Evolutionary conservation across 2,113 vertebrate genomes (phyloP), one percentile per base, ranked within the genome.

Genomic region (western clawed frog (Xenopus tropicalis)): DNA sequence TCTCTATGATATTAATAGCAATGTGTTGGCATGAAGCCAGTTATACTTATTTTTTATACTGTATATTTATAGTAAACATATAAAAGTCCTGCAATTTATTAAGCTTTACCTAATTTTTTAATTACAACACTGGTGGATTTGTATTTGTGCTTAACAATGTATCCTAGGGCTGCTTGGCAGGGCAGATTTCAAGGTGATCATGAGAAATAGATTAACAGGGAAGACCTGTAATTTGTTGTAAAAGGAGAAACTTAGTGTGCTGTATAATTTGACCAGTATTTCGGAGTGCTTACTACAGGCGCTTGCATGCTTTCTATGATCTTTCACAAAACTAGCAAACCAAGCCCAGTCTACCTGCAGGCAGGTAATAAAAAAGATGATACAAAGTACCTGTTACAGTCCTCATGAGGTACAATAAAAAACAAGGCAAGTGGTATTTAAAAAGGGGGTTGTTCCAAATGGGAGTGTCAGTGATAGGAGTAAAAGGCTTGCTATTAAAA

Each of bases 291-390:
- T 59, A 74, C 65, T 63, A 69, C 83, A 83, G 78, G 78, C 72
- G 76, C 66, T 79, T 81, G 77, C 82, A 80, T 1, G 84, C 74
- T 80, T 74, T 69, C 77, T 22, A 74, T 19, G 65, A 71, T 66
- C 71, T 17, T 68, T 76, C 51, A 67, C 72, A 69, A 63, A 63
- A 44, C 73, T 76, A 56, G 56, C 66, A 76, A 69, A 8, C 0
- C 4, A 6, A 12, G 52, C 24, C 71, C 78, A 58, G 54, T 69
- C 37, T 80, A 89, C 87, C 90, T 89, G 83, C 66, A 71, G 82
- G 85, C 88, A 86, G 86, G 85, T 85, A 79, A 87, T 88, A 86
- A 82, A 84, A 80, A 78, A 71, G 43, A 79, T 78, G 72, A 66
- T 66, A 75, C 79, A 79, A 76, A 79, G 64, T 42, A 72, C 61